A percentile compares a stretch with the other conserved stretches of the same genome.
Evolutionary conservation across 2,113 vertebrate species (phyloP).

Genomic region (Mionectes macconnelli): DNA sequence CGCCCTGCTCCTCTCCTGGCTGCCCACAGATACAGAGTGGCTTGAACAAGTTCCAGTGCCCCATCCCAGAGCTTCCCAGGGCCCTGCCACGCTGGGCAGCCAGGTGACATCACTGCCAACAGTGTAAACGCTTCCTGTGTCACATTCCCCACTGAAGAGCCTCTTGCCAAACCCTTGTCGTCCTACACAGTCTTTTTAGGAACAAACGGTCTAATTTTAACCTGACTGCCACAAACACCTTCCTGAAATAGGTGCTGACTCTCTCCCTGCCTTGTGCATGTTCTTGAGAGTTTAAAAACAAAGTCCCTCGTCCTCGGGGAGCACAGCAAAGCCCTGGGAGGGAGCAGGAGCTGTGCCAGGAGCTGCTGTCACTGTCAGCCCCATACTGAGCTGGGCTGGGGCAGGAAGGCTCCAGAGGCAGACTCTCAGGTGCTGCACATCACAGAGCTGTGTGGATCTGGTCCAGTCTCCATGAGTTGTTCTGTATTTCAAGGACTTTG

Average conservation of each 20-base stretch:
- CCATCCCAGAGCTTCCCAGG: background rate
- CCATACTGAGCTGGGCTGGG: background rate
- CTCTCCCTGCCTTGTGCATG: slow-evolving; percentile 5
- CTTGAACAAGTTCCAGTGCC: slow-evolving; percentile 44
- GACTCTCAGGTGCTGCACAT: background rate
- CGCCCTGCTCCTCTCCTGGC: background rate
- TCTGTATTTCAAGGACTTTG: background rate
- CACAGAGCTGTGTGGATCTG: background rate
- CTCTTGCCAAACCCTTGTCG: slow-evolving; percentile 48
- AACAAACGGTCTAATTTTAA: slow-evolving; percentile 77
- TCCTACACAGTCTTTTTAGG: slow-evolving; percentile 71
- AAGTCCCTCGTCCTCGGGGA: background rate
- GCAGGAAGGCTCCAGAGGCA: background rate
- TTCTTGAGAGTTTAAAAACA: slow-evolving; percentile 43
- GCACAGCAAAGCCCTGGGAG: background rate
- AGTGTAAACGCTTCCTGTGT: slow-evolving; percentile 52
- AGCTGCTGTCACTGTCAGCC: background rate
- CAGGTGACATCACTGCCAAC: slow-evolving; percentile 66
- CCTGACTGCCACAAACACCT: slow-evolving; percentile 56
- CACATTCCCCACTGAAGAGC: slow-evolving; percentile 73
- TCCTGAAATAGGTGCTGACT: slow-evolving; percentile 72
- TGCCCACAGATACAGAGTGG: background rate
- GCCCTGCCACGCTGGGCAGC: background rate
- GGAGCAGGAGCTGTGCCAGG: background rate
- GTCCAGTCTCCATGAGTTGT: background rate